Base-by-base conservation (phyloP, 2,888 invertebrate species). In the Pristionchus fissidentatus region DNA sequence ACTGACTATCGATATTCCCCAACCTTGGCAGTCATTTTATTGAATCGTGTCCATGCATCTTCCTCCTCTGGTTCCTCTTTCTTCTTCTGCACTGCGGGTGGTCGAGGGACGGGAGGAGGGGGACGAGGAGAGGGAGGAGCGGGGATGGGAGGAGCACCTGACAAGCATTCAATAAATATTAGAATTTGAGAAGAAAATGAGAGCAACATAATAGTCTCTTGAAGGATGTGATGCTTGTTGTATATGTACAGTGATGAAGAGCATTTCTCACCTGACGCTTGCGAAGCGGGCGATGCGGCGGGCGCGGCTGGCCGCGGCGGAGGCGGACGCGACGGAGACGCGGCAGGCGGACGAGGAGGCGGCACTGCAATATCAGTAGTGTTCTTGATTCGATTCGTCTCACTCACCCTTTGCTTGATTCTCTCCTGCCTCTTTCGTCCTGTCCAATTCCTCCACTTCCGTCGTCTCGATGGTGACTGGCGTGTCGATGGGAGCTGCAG, bases 21-120 rank as follows among this genome's bases (percentile, higher is more conserved):
- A 26, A 91, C 90, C 83, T 89, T 89, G 75, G 90, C 91, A 10
- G 90, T 91, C 92, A 92, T 92, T 70, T 89, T 86, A 75, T 91
- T 90, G 85, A 92, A 92, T 43, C 88, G 84, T 15, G 91, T 88
- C 92, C 92, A 92, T 8, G 92, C 89, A 81, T 92, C 92, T 84
- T 92, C 92, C 81, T 92, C 91, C n/a, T 84, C 84, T 60, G 89
- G 89, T 70, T 86, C 85, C 78, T 85, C 79, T 80, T 87, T 85
- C 81, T 85, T 78, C 35, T 83, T 80, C 60, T 85, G 86, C 22
- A 86, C 82, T 1, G 0, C 86, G 85, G n/a, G 87, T 5, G 83
- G 87, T 73, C 86, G 89, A 15, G 90, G 87, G 8, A 87, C 87
- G 15, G 88, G 84, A 55, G 90, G 88, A 32, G 86, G 84, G 29